These are phyloP conservation scores for Octomys mimax DNA, from an alignment of 2,797 vertebrate species.

Conservation along the genomic window DNA sequence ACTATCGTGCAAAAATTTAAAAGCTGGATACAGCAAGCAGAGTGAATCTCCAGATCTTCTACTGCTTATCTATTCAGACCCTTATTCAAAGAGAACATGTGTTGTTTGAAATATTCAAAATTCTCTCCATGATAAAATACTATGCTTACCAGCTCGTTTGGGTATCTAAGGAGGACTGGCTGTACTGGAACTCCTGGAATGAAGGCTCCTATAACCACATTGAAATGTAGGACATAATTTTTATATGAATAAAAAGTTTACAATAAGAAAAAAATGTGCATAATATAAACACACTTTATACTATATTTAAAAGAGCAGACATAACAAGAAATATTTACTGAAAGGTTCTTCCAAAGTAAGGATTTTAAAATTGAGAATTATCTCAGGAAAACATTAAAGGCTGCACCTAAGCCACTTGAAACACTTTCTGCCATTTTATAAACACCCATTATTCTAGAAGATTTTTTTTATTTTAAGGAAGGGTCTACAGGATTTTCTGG, in stretches of 20 bases:
- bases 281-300: not conserved
- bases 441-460: not conserved
- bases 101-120: no score
- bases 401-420: not conserved
- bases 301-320: not conserved
- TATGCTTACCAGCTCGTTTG: constrained; percentile 94
- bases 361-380: constrained; percentile 36
- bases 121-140: not conserved
- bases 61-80: not conserved
- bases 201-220: constrained; percentile 93
- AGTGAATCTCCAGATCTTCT: not conserved
- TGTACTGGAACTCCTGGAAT: constrained; percentile 96
- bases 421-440: not conserved
- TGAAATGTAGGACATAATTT: not conserved
- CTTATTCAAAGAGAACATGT: not conserved
- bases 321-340: not conserved
- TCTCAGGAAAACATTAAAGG: constrained; percentile 3
- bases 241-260: not conserved
- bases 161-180: constrained; percentile 95
- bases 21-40: not conserved
- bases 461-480: not conserved
- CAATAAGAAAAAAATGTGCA: not conserved
- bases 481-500: no score
- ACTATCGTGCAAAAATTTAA: not conserved
- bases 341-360: not conserved